These are phyloP conservation scores for Perognathus longimembris DNA, from an alignment of 2,113 vertebrate genomes.

Conservation along the genomic window DNA sequence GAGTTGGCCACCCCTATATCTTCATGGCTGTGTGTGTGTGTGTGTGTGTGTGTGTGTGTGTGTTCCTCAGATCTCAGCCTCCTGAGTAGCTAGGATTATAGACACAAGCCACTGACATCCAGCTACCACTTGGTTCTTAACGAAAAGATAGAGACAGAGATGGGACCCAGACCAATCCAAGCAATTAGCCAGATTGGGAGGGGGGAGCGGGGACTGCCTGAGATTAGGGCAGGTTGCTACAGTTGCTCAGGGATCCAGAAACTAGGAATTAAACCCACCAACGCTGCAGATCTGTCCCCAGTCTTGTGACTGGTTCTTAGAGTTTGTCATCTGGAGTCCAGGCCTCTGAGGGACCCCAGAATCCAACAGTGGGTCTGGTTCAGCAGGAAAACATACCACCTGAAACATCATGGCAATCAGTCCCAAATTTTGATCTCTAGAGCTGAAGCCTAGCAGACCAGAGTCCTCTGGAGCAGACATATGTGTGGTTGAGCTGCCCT, in stretches of 20 bases:
- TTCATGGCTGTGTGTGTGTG: not conserved
- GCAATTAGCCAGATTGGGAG: not conserved
- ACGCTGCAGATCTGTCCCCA: not conserved
- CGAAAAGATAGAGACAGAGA: not conserved
- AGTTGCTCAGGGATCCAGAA: not conserved
- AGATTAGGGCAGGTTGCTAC: not conserved
- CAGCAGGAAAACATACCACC: not conserved
- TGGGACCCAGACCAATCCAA: not conserved
- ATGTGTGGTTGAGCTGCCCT: not conserved
- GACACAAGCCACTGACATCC: too few relatives aligned
- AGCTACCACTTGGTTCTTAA: not conserved
- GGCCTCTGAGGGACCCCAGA: not conserved
- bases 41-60: too few relatives aligned
- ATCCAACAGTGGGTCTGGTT: not conserved
- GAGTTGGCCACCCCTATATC: not conserved
- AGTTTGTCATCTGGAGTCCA: not conserved
- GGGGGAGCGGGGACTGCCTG: not conserved
- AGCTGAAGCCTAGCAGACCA: conserved; percentile 30
- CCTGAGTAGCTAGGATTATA: too few relatives aligned
- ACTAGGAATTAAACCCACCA: not conserved
- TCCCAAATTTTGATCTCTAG: conserved; percentile 10
- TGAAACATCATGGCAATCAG: not conserved
- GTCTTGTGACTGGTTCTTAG: not conserved
- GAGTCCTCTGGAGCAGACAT: conserved; percentile 49
- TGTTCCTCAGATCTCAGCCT: too few relatives aligned